phyloP scores from a whole-genome alignment of 2,888 invertebrate species.

The Leucozona laternaria region DNA sequence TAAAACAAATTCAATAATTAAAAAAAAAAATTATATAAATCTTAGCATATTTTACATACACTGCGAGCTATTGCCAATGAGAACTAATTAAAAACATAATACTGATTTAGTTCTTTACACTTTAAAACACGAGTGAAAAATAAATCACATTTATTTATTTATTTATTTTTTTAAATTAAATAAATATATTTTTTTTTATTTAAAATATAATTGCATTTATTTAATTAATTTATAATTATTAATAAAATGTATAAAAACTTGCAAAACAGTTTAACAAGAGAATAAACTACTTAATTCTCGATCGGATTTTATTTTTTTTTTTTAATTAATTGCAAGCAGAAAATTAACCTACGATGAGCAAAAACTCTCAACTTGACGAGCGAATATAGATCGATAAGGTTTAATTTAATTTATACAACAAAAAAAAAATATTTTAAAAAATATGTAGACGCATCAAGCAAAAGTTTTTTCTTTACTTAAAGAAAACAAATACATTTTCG shows the following conservation, averaged over 20 bases:
- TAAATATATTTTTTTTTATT: conserved; percentile 13
- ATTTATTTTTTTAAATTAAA: conserved; percentile 23
- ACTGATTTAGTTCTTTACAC: conserved; percentile 65
- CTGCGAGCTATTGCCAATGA: conserved; percentile 74
- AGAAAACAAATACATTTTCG: conserved; percentile 6
- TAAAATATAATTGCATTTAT: conserved; percentile 51
- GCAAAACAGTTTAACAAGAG: conserved; percentile 62
- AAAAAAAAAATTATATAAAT: conserved; percentile 20
- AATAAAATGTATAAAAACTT: conserved; percentile 62
- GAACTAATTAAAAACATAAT: conserved; percentile 46
- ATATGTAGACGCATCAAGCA: conserved; percentile 31
- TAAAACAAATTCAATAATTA: conserved; percentile 40
- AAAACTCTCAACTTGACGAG: conserved; percentile 73
- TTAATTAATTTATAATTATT: conserved; percentile 17
- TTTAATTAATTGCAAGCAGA: conserved; percentile 25
- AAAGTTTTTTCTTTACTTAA: conserved; percentile 24
- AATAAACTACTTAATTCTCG: conserved; percentile 42
- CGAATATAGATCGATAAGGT: conserved; percentile 36
- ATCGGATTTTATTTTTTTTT: conserved; percentile 28
- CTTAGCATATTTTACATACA: conserved; percentile 67
- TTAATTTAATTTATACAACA: neutral
- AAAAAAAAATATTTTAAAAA: neutral
- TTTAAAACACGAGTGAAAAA: conserved; percentile 62
- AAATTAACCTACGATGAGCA: conserved; percentile 60
- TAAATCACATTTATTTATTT: conserved; percentile 56